Evolutionary conservation across 2,797 vertebrate genomes (phyloP).

Genomic region (Ptychobarbus kaznakovi): DNA sequence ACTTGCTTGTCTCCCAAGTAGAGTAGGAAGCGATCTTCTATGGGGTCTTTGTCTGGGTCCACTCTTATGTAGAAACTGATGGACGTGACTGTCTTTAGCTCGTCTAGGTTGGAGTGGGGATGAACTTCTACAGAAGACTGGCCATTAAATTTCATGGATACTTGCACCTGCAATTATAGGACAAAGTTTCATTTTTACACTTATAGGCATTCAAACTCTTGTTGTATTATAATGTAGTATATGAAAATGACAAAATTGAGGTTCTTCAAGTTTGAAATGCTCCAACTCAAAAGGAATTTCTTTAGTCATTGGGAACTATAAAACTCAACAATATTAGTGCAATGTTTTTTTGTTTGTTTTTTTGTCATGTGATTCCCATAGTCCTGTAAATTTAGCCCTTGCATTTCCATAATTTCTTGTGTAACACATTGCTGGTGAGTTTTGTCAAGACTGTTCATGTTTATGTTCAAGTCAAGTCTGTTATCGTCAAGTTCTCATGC

Average conservation of each 20-base stretch:
- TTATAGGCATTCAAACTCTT: not conserved
- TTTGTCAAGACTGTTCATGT: not conserved
- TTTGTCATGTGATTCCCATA: not conserved
- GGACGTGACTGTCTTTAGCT: constrained; percentile 91
- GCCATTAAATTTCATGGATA: constrained; percentile 96
- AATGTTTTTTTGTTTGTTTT: too few relatives aligned
- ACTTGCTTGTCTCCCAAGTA: constrained; percentile 94
- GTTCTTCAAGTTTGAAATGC: not conserved
- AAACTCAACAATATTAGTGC: not conserved
- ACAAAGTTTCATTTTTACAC: not conserved
- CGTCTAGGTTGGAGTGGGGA: constrained; percentile 85
- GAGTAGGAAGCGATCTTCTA: constrained; percentile 89
- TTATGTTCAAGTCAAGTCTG: not conserved
- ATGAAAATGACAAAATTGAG: not conserved
- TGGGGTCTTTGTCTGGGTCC: constrained; percentile 79
- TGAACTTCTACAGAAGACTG: constrained; percentile 91
- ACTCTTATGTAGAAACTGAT: constrained; percentile 92
- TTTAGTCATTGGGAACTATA: not conserved
- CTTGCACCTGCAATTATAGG: constrained; percentile 84
- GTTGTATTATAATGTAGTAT: not conserved
- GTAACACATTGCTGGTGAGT: not conserved
- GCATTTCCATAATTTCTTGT: not conserved
- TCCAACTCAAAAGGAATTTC: not conserved
- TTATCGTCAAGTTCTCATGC: not conserved
- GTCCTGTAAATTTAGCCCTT: not conserved